Evolutionary conservation across 2,888 invertebrate genomes (phyloP).

Genomic region (Eustalomyia histrio): DNA sequence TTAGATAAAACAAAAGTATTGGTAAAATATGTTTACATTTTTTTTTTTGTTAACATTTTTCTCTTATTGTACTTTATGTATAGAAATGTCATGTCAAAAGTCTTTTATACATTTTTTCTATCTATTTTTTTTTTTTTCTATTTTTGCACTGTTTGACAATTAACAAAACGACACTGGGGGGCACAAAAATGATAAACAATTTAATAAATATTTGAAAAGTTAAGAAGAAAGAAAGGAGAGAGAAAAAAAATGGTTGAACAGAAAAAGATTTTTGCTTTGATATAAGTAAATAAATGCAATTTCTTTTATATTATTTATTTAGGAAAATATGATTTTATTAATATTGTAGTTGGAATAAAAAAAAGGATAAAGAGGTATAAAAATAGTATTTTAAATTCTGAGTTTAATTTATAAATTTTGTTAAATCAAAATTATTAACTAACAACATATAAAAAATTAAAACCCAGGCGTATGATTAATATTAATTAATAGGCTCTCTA

Average conservation of each 20-base stretch:
- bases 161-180: slow-evolving; percentile 40
- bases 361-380: neutral
- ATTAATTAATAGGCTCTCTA: no score
- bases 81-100: slow-evolving; percentile 49
- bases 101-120: slow-evolving; percentile 29
- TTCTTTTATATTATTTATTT: neutral
- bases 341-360: neutral
- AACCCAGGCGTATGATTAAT: no score
- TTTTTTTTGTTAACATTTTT: slow-evolving; percentile 5
- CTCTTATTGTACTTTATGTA: neutral
- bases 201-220: neutral
- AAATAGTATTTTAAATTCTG: neutral
- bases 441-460: no score
- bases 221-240: neutral
- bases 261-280: neutral
- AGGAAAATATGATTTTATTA: neutral
- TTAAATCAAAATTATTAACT: no score
- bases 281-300: neutral
- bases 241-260: neutral
- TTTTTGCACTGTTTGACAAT: slow-evolving; percentile 41
- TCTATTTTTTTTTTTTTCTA: no score
- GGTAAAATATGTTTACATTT: neutral
- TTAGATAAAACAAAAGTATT: neutral
- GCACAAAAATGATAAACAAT: slow-evolving; percentile 24
- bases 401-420: no score